Evolutionary conservation across 2,113 vertebrate genomes (phyloP), one percentile per base, ranked within the genome.

Genomic region (Cyrtonyx montezumae): DNA sequence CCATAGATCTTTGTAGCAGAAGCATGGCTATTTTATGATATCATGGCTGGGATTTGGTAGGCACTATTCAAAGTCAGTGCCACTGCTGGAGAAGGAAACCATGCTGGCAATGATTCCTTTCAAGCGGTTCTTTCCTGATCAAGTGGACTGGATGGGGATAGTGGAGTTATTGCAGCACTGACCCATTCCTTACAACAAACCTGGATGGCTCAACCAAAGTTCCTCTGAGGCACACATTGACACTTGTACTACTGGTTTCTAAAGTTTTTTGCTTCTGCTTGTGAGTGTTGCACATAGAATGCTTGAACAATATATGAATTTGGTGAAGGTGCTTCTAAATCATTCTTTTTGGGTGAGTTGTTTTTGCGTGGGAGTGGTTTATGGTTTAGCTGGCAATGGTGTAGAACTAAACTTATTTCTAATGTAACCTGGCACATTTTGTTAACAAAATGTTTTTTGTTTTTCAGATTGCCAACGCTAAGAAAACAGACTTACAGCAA

Each of bases 381-480:
- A 42, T 81, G 42, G 80, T 46, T 43, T 79, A 56, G 36, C 18
- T 96, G 96, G 79, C 70, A 73, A 45, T 32, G 36, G n/a, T 83
- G 81, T 84, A 81, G 51, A 87, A 78, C 3, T 23, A 84, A 84
- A 55, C 32, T 63, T 78, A 40, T 42, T 84, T 93, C 45, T 88
- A 2, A 66, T 40, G 53, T 76, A 42, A 75, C 53, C 77, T 68
- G 69, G 46, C 51, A 49, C 0, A 25, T n/a, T n/a, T n/a, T 56
- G 42, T 84, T 91, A 92, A 96, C 75, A 87, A 91, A 95, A 85
- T 51, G 83, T 21, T 87, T 92, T 86, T 89, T 97, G 36, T 96
- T 93, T 95, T 97, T 63, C 95, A 97, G 96, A 58, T 93, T 84
- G 63, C 37, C 73, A 69, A 65, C 0, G 0, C 84, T 91, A 28